phyloP scores from a whole-genome alignment of 1,140 invertebrate species.

The Teleogryllus occipitalis region DNA sequence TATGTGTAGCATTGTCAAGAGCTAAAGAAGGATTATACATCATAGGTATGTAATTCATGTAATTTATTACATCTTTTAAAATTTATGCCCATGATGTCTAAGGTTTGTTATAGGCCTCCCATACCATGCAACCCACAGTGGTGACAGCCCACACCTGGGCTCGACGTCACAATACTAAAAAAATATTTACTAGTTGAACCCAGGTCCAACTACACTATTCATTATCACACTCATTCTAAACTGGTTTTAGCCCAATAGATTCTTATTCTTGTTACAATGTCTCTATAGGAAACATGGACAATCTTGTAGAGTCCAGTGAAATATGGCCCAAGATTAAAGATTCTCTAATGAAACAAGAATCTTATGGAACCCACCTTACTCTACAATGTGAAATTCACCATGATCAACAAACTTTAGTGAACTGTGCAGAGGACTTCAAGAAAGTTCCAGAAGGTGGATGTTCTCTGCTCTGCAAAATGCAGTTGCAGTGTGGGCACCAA shows the following conservation, averaged over 20 bases:
- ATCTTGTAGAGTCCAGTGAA: slow-evolving; percentile 40
- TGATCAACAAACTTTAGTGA: slow-evolving; percentile 31
- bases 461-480: slow-evolving; percentile 28
- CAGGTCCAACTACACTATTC: too few relatives aligned
- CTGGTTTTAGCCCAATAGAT: too few relatives aligned
- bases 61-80: neutral
- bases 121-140: too few relatives aligned
- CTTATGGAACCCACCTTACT: slow-evolving; percentile 36
- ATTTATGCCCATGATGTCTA: too few relatives aligned
- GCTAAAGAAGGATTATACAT: slow-evolving; percentile 46
- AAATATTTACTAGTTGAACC: too few relatives aligned
- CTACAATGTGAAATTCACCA: slow-evolving; percentile 43
- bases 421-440: slow-evolving; percentile 25
- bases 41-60: slow-evolving; percentile 31
- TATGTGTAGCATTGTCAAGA: slow-evolving; percentile 49
- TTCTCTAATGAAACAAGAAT: slow-evolving; percentile 36
- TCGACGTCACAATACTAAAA: too few relatives aligned
- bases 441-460: slow-evolving; percentile 31
- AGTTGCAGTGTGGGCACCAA: slow-evolving; percentile 42
- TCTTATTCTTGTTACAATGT: neutral
- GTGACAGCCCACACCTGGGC: too few relatives aligned
- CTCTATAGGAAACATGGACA: slow-evolving; percentile 52
- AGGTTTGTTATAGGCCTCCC: too few relatives aligned
- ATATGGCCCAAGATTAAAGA: slow-evolving; percentile 45
- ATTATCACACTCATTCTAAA: too few relatives aligned